These are phyloP conservation scores for Sycophila texana DNA, from an alignment of 2,888 invertebrate species.

Conservation along the genomic window DNA sequence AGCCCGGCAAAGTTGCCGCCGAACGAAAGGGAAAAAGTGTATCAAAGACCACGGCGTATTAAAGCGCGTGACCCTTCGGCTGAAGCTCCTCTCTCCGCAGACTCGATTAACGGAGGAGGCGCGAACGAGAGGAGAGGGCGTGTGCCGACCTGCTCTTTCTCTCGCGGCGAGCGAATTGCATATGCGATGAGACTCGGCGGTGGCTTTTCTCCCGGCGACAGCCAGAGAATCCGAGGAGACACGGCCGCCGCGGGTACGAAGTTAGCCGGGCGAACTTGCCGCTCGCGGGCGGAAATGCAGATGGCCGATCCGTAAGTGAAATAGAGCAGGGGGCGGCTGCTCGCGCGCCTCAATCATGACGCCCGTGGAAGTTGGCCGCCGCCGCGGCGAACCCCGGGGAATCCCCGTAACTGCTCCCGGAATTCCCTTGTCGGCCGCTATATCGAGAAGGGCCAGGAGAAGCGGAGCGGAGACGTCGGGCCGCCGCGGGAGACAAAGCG, in stretches of 20 bases:
- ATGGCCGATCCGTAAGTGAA: conserved; percentile 41
- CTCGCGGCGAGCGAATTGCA: conserved; percentile 10
- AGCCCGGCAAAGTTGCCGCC: background rate
- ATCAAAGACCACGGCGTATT: background rate
- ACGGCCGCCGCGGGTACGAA: conserved; percentile 10
- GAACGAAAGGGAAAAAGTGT: background rate
- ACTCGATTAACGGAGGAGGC: conserved; percentile 33
- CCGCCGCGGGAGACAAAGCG: conserved; percentile 30
- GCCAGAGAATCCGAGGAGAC: conserved; percentile 16
- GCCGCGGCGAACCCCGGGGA: conserved; percentile 1
- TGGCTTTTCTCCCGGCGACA: background rate
- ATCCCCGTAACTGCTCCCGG: conserved; percentile 33
- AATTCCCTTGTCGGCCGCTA: conserved; percentile 21
- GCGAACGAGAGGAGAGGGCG: too few species aligned
- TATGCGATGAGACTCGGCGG: conserved; percentile 29
- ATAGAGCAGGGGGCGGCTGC: conserved; percentile 24
- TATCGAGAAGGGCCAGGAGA: background rate
- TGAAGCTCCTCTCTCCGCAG: background rate
- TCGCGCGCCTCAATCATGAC: conserved; percentile 44
- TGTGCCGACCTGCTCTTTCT: too few species aligned
- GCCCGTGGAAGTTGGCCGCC: conserved; percentile 31
- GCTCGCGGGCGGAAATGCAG: conserved; percentile 21
- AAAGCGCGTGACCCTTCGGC: background rate
- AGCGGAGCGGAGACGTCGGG: too few species aligned
- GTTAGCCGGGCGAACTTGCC: conserved; percentile 20